Base-by-base conservation (phyloP, 2,113 vertebrate species). In the Larimichthys polyactis region DNA sequence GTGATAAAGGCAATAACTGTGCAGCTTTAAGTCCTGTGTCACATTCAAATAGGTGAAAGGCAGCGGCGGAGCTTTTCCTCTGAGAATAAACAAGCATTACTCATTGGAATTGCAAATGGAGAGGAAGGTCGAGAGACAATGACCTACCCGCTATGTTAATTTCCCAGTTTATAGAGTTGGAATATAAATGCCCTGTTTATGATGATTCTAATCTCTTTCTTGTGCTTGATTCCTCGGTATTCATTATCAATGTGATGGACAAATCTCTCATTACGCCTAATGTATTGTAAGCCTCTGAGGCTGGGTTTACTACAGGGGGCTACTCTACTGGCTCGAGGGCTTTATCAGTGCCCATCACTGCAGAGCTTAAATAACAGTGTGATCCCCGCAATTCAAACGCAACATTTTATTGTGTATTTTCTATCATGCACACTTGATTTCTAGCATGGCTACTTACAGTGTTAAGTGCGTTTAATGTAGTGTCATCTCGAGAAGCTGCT, bases 401-500 rank as follows among this genome's bases (percentile, higher is more conserved):
- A 17, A 44, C 43, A 44, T 46, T 46, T 46, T 14, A 46, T 46
- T 14, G 12, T 4, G 20, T 3, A 20, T 73, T 44, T 63, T 14
- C 49, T 12, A 43, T 17, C 11, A 51, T 0, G 3, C 24, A 10
- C 19, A 24, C 11, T 14, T 46, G 29, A 32, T 67, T 66, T n/a
- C 12, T 17, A 12, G 17, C 78, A 5, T 8, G 2, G 58, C 7
- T 72, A 95, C 98, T 97, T 87, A 99, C 98, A 74, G 98, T 99
- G 88, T 99, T 99, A 93, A 99, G 96, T 12, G 98, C 98, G 2
- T 99, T 99, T 72, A 99, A 96, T 17, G 98, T 99, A 81, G 98
- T 99, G 95, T 99, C 98, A 0, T 99, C 98, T 75, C 98, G 94
- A 58, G 98, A 99, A 8, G 98, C 98, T 49, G 98, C 98, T 0